Evolutionary conservation across 2,888 invertebrate species (phyloP).

Genomic region (Chironomus tentans): DNA sequence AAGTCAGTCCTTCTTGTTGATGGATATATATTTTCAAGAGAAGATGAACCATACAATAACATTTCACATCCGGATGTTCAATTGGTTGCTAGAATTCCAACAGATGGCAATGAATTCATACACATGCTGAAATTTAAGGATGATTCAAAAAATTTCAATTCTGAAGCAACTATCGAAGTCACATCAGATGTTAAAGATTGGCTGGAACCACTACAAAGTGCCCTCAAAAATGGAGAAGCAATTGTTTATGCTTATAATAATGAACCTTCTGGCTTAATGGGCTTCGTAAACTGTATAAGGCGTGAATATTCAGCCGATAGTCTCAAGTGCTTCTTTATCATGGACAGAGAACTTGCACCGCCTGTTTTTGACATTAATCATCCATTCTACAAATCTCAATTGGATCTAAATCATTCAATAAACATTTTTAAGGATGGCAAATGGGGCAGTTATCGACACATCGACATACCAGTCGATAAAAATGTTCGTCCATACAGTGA

Average conservation of each 20-base stretch:
- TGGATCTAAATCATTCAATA: conserved; percentile 59
- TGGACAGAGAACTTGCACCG: conserved; percentile 48
- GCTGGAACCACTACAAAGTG: conserved; percentile 35
- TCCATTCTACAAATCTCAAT: conserved; percentile 51
- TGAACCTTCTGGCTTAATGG: conserved; percentile 62
- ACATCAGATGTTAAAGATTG: conserved; percentile 31
- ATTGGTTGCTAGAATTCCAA: conserved; percentile 33
- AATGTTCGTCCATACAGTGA: conserved; percentile 42
- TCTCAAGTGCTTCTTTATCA: conserved; percentile 49
- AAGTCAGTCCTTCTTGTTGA: conserved; percentile 44
- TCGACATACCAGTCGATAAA: conserved; percentile 44
- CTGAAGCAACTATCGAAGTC: conserved; percentile 31
- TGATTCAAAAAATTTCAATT: conserved; percentile 29
- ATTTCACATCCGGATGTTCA: not conserved
- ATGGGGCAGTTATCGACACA: conserved; percentile 68
- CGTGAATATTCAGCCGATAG: conserved; percentile 57
- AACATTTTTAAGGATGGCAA: conserved; percentile 57
- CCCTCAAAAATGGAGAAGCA: conserved; percentile 40
- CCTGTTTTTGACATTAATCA: conserved; percentile 48
- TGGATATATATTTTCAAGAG: conserved; percentile 49
- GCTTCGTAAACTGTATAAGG: conserved; percentile 69
- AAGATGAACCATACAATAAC: conserved; percentile 34
- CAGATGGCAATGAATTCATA: conserved; percentile 34
- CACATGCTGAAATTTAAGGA: conserved; percentile 41
- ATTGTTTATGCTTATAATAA: conserved; percentile 52